Evolutionary conservation across 2,797 vertebrate genomes (phyloP).

Genomic region (Catostomus latipinnis): DNA sequence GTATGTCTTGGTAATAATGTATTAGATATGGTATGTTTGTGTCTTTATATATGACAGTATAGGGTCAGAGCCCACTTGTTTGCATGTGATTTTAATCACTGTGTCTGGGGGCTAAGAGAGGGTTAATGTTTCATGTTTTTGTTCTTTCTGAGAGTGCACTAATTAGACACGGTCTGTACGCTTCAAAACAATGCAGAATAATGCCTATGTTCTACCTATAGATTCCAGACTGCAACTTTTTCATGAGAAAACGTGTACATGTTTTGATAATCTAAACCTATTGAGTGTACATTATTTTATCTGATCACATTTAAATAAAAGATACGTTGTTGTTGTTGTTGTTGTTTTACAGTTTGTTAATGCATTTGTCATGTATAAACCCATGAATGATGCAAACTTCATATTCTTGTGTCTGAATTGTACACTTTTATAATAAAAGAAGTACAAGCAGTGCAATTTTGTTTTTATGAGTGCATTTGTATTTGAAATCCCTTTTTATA

Average conservation of each 20-base stretch:
- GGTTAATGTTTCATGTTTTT: slow-evolving; percentile 27
- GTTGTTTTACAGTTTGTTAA: background rate
- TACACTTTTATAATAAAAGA: slow-evolving; percentile 50
- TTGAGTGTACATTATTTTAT: slow-evolving; percentile 20
- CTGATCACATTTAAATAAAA: background rate
- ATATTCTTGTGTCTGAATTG: background rate
- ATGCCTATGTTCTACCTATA: slow-evolving; percentile 20
- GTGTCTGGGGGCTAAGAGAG: background rate
- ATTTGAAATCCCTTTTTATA: background rate
- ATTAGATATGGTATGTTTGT: slow-evolving; percentile 6
- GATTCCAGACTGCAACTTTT: slow-evolving; percentile 5
- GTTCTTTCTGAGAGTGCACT: slow-evolving; percentile 30
- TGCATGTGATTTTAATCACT: background rate
- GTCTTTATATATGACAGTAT: background rate
- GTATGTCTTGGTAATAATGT: background rate
- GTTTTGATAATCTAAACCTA: slow-evolving; percentile 20
- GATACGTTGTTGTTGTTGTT: background rate
- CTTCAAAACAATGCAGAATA: slow-evolving; percentile 3
- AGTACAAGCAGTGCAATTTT: background rate
- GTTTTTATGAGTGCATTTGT: background rate
- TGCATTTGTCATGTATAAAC: background rate
- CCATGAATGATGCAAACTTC: background rate
- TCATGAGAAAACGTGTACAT: background rate
- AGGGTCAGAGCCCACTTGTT: slow-evolving; percentile 1
- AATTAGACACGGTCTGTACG: slow-evolving; percentile 25